Percentiles rank a stretch among this genome's conserved stretches.
These are phyloP conservation scores for Papilio machaon DNA, from an alignment of 1,140 invertebrate genomes.

Conservation along the genomic window DNA sequence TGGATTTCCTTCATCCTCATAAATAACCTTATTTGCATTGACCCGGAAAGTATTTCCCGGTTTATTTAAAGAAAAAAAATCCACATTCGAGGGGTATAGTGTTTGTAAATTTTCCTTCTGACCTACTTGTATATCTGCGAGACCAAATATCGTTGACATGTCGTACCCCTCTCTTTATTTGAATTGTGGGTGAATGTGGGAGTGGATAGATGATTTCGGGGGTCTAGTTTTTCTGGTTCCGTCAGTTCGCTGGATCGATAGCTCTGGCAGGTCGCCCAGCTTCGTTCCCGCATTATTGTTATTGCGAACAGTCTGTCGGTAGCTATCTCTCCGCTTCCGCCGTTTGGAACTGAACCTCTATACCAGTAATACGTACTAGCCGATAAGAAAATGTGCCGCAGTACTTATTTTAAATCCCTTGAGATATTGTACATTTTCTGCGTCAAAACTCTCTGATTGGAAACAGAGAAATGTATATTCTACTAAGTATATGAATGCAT, in stretches of 20 bases:
- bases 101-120: conserved; percentile 80
- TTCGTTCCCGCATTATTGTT: conserved; percentile 78
- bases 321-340: conserved; percentile 68
- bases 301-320: conserved; percentile 72
- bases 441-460: background rate
- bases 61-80: conserved; percentile 74
- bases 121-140: conserved; percentile 74
- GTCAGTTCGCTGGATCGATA: conserved; percentile 70
- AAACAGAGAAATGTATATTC: background rate
- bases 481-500: background rate
- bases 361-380: conserved; percentile 62
- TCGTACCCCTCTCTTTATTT: conserved; percentile 54
- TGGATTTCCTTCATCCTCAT: conserved; percentile 51
- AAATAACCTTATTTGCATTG: conserved; percentile 73
- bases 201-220: conserved; percentile 56
- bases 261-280: conserved; percentile 78
- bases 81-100: conserved; percentile 71
- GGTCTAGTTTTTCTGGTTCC: conserved; percentile 66
- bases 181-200: conserved; percentile 50
- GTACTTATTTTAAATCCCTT: conserved; percentile 19
- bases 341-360: conserved; percentile 68
- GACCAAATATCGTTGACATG: conserved; percentile 57
- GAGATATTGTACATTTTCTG: background rate
- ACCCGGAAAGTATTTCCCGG: conserved; percentile 67
- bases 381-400: conserved; percentile 56